phyloP scores from a whole-genome alignment of 1,140 invertebrate genomes.

The Diorhabda sublineata region DNA sequence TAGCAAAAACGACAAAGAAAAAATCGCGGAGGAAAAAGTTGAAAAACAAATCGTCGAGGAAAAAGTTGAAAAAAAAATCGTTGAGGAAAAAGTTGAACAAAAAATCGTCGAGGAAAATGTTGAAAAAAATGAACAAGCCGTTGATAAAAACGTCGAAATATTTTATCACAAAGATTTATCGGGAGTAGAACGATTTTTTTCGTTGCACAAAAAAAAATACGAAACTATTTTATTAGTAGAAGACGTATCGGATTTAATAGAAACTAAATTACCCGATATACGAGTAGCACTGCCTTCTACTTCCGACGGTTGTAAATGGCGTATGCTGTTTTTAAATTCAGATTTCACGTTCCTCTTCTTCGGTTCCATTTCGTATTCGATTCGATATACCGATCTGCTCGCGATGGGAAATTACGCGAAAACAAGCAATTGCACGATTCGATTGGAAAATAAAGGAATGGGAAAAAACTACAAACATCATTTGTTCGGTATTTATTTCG shows the following conservation, averaged over 20 bases:
- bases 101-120: too few relatives aligned
- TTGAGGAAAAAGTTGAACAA: too few relatives aligned
- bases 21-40: too few relatives aligned
- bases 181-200: background rate
- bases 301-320: conserved; percentile 29
- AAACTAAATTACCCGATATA: background rate
- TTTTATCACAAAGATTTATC: conserved; percentile 8
- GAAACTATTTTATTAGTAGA: background rate
- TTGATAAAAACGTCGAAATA: conserved; percentile 5
- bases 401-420: conserved; percentile 28
- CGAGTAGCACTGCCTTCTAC: conserved; percentile 29
- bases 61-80: too few relatives aligned
- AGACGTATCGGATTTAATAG: too few relatives aligned
- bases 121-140: too few relatives aligned
- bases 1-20: background rate
- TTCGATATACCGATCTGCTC: conserved; percentile 37
- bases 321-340: conserved; percentile 35
- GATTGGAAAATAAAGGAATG: conserved; percentile 23
- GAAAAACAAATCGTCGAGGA: too few relatives aligned
- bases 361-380: conserved; percentile 28
- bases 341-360: conserved; percentile 36
- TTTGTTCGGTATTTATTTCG: conserved; percentile 36
- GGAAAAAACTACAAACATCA: conserved; percentile 20
- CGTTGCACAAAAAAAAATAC: background rate
- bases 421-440: conserved; percentile 27